Conservation (phyloP, 2,888 invertebrate species). For the Pyrocoelia pectoralis region DNA sequence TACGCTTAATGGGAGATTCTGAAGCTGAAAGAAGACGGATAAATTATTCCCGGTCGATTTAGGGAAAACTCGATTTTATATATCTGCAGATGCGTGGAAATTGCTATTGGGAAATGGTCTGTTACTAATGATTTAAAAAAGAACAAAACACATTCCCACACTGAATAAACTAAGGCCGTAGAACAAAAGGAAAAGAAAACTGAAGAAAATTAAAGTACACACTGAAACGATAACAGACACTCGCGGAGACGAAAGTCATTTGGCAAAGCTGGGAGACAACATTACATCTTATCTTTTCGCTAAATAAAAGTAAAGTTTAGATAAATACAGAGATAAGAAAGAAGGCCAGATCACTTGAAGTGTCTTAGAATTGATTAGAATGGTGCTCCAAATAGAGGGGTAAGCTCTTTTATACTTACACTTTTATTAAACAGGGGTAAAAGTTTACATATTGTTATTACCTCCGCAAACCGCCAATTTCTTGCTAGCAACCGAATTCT, state of each 20-base stretch:
- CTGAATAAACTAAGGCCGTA: slow-evolving; percentile 48
- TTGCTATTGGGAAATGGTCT: slow-evolving; percentile 54
- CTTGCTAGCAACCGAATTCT: slow-evolving; percentile 3
- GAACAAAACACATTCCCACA: slow-evolving; percentile 48
- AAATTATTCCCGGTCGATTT: slow-evolving; percentile 43
- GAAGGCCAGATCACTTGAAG: slow-evolving; percentile 56
- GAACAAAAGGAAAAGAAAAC: slow-evolving; percentile 44
- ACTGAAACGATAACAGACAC: slow-evolving; percentile 49
- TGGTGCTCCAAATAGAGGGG: slow-evolving; percentile 54
- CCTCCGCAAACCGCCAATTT: slow-evolving; percentile 11
- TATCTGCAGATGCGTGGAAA: slow-evolving; percentile 49
- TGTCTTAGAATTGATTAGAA: slow-evolving; percentile 61
- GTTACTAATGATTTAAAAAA: slow-evolving; percentile 55
- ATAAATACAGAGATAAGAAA: slow-evolving; percentile 58
- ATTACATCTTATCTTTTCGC: slow-evolving; percentile 49
- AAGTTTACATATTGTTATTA: slow-evolving; percentile 33
- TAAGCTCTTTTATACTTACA: slow-evolving; percentile 50
- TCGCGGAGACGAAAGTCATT: slow-evolving; percentile 52
- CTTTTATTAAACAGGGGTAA: slow-evolving; percentile 49
- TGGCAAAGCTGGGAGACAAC: slow-evolving; percentile 49
- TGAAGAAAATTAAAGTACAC: slow-evolving; percentile 48
- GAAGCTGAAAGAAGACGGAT: slow-evolving; percentile 38
- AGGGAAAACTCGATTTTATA: slow-evolving; percentile 35
- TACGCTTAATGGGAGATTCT: slow-evolving; percentile 23
- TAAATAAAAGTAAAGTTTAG: slow-evolving; percentile 59